Percentiles rank a stretch among this genome's conserved stretches.
Conservation (phyloP, 2,113 vertebrate species). For the Anoplopoma fimbria region DNA sequence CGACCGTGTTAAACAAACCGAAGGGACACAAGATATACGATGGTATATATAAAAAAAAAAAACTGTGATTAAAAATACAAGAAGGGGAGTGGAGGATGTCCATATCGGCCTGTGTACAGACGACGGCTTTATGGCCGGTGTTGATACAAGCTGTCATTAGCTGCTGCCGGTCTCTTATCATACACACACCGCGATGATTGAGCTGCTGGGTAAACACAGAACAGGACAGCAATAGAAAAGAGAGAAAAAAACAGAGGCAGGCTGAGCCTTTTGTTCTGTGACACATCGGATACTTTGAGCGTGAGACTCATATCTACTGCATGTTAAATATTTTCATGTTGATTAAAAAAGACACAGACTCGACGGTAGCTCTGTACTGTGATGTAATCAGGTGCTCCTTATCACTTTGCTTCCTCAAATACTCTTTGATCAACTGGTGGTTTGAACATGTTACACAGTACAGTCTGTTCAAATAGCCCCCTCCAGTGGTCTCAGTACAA, state of each 20-base stretch:
- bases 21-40: constrained; percentile 19
- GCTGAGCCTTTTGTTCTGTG: constrained; percentile 38
- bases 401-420: background rate
- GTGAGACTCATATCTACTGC: constrained; percentile 4
- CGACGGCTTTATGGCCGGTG: constrained; percentile 62
- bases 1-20: constrained; percentile 18
- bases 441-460: background rate
- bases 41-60: constrained; percentile 24
- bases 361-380: background rate
- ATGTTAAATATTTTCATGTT: background rate
- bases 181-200: constrained; percentile 44
- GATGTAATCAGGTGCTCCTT: background rate
- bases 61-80: constrained; percentile 48
- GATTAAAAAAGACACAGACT: background rate
- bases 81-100: constrained; percentile 19
- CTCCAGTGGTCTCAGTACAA: constrained; percentile 55
- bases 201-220: constrained; percentile 66
- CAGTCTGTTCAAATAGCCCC: constrained; percentile 39
- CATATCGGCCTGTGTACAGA: constrained; percentile 47
- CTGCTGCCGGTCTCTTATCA: constrained; percentile 68
- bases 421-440: constrained; percentile 11
- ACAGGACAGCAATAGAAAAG: constrained; percentile 36
- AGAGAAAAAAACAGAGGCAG: constrained; percentile 32
- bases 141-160: constrained; percentile 72
- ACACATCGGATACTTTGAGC: constrained; percentile 24